Base-by-base conservation (phyloP, 1,140 invertebrate species). In the Phthorimaea operculella region DNA sequence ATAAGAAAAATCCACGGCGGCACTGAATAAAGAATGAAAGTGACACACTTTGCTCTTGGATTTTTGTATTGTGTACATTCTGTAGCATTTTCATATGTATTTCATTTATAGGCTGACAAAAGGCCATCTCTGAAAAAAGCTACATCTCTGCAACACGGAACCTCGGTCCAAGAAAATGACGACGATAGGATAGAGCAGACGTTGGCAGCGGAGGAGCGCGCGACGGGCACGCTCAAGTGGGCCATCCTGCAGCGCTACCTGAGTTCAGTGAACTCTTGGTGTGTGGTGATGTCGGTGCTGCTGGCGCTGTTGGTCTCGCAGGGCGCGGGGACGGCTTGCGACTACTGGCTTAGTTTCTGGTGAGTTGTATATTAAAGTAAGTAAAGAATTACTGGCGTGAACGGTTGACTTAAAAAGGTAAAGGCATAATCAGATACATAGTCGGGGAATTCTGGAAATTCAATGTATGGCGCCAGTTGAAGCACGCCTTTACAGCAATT, bases 321-420 rank as follows among this genome's bases (percentile, higher is more conserved):
- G 83, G 76, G 88, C 0, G 76, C 88, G 0, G 92, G 90, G 34
- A 93, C 91, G 57, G 88, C 89, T 0, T 88, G 89, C 5, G 94
- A 97, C 71, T 96, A 90, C 70, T 96, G 94, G 89, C 83, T 95
- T 0, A 91, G 92, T 59, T 91, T 89, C 55, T 96, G 94, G 95
- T 83, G 79, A 78, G 63, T 67, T 16, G 2, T 14, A 14, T 42
- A 9, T 4, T 28, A 28, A 28, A 4, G 21, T n/a, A n/a, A n/a
- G n/a, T n/a, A n/a, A n/a, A n/a, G n/a, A n/a, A n/a, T n/a, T n/a
- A n/a, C n/a, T n/a, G n/a, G n/a, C n/a, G n/a, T n/a, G n/a, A n/a
- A n/a, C n/a, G n/a, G n/a, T n/a, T n/a, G n/a, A n/a, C n/a, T n/a
- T n/a, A n/a, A n/a, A n/a, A n/a, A n/a, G n/a, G n/a, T n/a, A n/a